These are phyloP conservation scores for Moxostoma hubbsi DNA, from an alignment of 2,797 vertebrate genomes.

Conservation along the genomic window DNA sequence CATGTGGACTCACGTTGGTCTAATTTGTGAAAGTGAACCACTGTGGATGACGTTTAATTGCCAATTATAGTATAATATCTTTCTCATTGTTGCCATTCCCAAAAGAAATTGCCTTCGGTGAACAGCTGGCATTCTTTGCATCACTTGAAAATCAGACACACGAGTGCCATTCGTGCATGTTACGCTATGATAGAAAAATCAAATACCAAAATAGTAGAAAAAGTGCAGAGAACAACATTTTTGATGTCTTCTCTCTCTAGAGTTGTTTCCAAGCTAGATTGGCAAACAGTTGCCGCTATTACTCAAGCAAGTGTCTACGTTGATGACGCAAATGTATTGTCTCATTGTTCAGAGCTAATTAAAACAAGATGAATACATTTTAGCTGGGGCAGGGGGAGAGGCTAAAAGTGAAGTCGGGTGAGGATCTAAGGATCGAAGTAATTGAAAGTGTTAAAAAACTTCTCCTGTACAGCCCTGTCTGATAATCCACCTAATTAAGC, in stretches of 20 bases:
- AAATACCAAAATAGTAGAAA: neutral
- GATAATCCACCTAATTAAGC: neutral
- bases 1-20: slow-evolving; percentile 1
- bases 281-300: neutral
- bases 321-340: neutral
- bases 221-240: slow-evolving; percentile 10
- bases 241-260: neutral
- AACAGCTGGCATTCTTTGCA: neutral
- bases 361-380: neutral
- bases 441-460: slow-evolving; percentile 3
- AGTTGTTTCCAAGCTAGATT: neutral
- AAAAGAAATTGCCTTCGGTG: slow-evolving; percentile 8
- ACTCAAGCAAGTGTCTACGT: neutral
- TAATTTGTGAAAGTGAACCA: slow-evolving; percentile 10
- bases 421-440: neutral
- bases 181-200: slow-evolving; percentile 5
- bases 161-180: neutral
- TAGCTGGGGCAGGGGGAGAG: neutral
- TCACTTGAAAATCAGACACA: slow-evolving; percentile 13
- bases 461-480: neutral
- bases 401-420: neutral
- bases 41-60: slow-evolving; percentile 11
- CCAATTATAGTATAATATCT: slow-evolving; percentile 2
- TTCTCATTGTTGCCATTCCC: slow-evolving; percentile 7
- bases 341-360: neutral